Evolutionary conservation across 2,797 vertebrate genomes (phyloP).

Genomic region (Hephaestus fuliginosus): DNA sequence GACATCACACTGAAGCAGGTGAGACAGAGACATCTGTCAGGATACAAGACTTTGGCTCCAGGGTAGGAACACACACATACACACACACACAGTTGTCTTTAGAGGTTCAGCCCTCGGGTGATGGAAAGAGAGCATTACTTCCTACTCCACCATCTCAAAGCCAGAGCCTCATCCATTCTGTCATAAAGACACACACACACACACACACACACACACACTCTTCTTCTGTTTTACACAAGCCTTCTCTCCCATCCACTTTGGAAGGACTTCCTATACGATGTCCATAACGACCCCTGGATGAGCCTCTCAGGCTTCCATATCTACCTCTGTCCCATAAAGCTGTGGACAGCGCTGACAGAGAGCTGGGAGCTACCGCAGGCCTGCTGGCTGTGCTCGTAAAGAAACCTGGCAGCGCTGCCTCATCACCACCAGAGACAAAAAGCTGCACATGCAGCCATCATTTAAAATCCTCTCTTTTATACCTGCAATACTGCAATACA

Average conservation of each 20-base stretch:
- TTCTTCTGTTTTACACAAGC: conserved; percentile 22
- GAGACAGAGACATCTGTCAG: conserved; percentile 71
- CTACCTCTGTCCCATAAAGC: conserved; percentile 58
- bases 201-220: conserved; percentile 4
- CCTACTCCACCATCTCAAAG: conserved; percentile 40
- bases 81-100: conserved; percentile 26
- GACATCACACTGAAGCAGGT: conserved; percentile 53
- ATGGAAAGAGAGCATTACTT: conserved; percentile 55
- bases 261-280: conserved; percentile 14
- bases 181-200: conserved; percentile 8
- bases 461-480: conserved; percentile 23
- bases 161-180: conserved; percentile 45
- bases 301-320: conserved; percentile 53
- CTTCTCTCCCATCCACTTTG: conserved; percentile 30
- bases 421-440: conserved; percentile 33
- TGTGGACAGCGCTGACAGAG: conserved; percentile 45
- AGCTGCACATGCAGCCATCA: conserved; percentile 30
- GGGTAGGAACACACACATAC: conserved; percentile 40
- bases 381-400: conserved; percentile 55
- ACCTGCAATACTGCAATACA: background rate
- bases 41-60: conserved; percentile 53
- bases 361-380: conserved; percentile 36
- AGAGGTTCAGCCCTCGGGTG: conserved; percentile 62
- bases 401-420: conserved; percentile 45
- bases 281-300: conserved; percentile 54